A percentile compares a stretch with the other conserved stretches of the same genome.
These are phyloP conservation scores for Vanacampus margaritifer DNA, from an alignment of 2,113 vertebrate genomes.

Conservation along the genomic window DNA sequence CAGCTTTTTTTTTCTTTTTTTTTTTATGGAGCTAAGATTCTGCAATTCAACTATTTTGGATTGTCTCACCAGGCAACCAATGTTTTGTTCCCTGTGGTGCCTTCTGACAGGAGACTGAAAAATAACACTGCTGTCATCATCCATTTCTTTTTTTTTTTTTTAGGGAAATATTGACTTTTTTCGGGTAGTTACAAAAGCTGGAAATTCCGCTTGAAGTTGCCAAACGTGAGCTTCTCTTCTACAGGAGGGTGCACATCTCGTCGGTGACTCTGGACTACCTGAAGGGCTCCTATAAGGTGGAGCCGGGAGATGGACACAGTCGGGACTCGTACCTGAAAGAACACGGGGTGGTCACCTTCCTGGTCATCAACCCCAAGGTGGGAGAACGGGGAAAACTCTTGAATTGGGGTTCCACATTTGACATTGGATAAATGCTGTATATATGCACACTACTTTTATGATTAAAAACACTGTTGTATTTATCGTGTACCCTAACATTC, in stretches of 20 bases:
- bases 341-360: slow-evolving; percentile 87
- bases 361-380: slow-evolving; percentile 98
- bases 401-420: no score
- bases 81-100: slow-evolving; percentile 31
- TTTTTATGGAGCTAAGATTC: neutral
- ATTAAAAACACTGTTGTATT: no score
- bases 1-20: slow-evolving; percentile 10
- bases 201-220: neutral
- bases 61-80: slow-evolving; percentile 44
- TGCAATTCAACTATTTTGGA: slow-evolving; percentile 8
- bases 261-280: slow-evolving; percentile 92
- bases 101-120: slow-evolving; percentile 31
- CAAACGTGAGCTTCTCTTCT: slow-evolving; percentile 30
- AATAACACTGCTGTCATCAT: slow-evolving; percentile 16
- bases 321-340: slow-evolving; percentile 94
- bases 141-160: slow-evolving; percentile 4
- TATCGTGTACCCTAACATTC: no score
- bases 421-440: no score
- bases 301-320: slow-evolving; percentile 86
- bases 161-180: slow-evolving; percentile 11
- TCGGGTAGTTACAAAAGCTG: neutral
- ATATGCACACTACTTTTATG: no score
- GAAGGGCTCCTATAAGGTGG: slow-evolving; percentile 93
- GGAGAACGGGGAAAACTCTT: slow-evolving; percentile 8
- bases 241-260: slow-evolving; percentile 95